phyloP scores from a whole-genome alignment of 1,140 invertebrate genomes.

The Aphelenchoides besseyi region DNA sequence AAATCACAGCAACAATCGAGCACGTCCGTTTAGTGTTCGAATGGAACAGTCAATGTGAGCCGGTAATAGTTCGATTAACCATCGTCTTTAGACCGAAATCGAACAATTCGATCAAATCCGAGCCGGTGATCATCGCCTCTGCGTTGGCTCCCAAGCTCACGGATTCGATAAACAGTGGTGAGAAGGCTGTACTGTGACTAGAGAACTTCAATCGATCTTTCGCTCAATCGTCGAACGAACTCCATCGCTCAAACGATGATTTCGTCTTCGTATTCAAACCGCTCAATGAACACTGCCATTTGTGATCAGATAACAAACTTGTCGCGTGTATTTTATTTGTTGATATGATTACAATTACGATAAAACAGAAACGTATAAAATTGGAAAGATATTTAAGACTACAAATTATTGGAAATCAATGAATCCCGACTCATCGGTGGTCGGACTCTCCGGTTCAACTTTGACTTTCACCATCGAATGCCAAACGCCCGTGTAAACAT shows the following conservation, averaged over 20 bases:
- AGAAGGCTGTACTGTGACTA: conserved; percentile 22
- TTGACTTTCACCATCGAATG: too few relatives aligned
- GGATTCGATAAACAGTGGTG: conserved; percentile 26
- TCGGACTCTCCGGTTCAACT: too few relatives aligned
- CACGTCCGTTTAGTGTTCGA: not conserved
- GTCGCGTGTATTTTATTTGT: not conserved
- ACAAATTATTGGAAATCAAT: too few relatives aligned
- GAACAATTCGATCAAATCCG: conserved; percentile 34
- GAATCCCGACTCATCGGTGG: too few relatives aligned
- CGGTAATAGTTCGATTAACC: not conserved
- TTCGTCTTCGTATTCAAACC: not conserved
- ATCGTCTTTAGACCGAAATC: conserved; percentile 22
- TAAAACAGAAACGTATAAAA: too few relatives aligned
- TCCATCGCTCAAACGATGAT: not conserved
- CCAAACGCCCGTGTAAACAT: too few relatives aligned
- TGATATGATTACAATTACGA: too few relatives aligned
- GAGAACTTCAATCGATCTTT: too few relatives aligned
- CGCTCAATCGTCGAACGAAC: not conserved
- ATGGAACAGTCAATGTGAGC: conserved; percentile 13
- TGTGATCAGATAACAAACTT: not conserved
- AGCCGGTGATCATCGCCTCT: conserved; percentile 26
- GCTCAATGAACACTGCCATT: conserved; percentile 1
- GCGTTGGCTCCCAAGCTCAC: conserved; percentile 24
- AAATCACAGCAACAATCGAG: conserved; percentile 14
- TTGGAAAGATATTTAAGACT: too few relatives aligned